Evolutionary conservation across 2,113 vertebrate species (phyloP).

Genomic region (Todiramphus chloris): DNA sequence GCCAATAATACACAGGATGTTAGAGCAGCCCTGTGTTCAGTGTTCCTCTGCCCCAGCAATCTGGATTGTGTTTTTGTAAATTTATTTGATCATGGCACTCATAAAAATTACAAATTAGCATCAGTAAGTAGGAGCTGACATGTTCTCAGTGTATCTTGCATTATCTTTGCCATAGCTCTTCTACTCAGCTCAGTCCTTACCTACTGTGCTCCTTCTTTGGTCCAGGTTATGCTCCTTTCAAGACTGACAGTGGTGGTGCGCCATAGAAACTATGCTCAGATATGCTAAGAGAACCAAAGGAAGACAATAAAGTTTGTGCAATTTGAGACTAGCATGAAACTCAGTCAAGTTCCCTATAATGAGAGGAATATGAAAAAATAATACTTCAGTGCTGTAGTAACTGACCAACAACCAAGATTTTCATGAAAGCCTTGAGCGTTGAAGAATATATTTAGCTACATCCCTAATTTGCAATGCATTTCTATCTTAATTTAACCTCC

Average conservation of each 20-base stretch:
- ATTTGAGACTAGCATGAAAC: background rate
- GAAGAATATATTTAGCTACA: background rate
- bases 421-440: background rate
- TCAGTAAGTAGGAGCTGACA: background rate
- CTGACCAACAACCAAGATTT: background rate
- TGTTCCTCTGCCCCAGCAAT: slow-evolving; percentile 39
- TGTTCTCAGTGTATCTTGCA: background rate
- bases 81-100: slow-evolving; percentile 24
- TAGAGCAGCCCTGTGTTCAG: slow-evolving; percentile 30
- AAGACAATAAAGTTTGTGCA: background rate
- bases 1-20: slow-evolving; percentile 57
- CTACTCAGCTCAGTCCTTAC: background rate
- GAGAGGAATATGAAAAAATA: background rate
- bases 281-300: background rate
- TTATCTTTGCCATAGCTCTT: background rate
- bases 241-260: background rate
- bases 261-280: background rate
- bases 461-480: background rate
- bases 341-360: background rate
- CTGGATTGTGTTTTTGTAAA: slow-evolving; percentile 51
- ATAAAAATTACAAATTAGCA: slow-evolving; percentile 31
- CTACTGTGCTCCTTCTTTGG: background rate
- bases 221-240: background rate
- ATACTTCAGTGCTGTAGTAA: background rate
- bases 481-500: background rate